Evolutionary conservation across 2,113 vertebrate species (phyloP), one percentile per base, ranked within the genome.

Genomic region (Phrynosoma blainvillii): DNA sequence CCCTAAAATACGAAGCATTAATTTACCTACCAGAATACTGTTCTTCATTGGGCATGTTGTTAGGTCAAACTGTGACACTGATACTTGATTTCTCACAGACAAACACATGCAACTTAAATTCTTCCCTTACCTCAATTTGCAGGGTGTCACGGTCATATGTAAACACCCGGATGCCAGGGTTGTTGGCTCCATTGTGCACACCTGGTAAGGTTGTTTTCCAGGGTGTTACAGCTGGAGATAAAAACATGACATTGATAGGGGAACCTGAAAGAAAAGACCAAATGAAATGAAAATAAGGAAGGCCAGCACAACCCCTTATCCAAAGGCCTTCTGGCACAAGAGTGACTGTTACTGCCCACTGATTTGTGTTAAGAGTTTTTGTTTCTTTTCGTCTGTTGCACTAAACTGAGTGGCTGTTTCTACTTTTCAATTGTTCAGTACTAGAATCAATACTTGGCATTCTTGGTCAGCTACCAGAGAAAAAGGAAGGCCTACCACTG

Each of bases 151-250:
- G 95, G 90, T 99, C 96, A 0, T 99, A 99, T 82, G 96, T 71
- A 14, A 99, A 94, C 79, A 98, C 83, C 3, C 98, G 97, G 78
- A 99, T 98, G 23, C 97, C 98, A 82, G 99, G 99, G 89, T 99
- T 99, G 96, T 99, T 99, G 85, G 98, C 98, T 56, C 99, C 99
- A 1, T 99, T 96, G 66, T 82, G 85, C 12, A 99, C 99, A 66
- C 98, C 98, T 32, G 98, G 97, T 62, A 99, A 94, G 0, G 98
- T 98, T 81, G 98, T 99, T 93, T 99, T 98, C 99, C 99, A 99
- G 0, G 99, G 99, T 42, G 97, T 98, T 90, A 99, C 97, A 36
- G 97, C 98, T 12, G 99, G 99, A 54, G 97, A 96, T 89, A 99
- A 95, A 94, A 99, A 99, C 96, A 99, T 98, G 40, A 96, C 92